Evolutionary conservation across 2,797 vertebrate species (phyloP), one percentile per base, ranked within the genome.

Genomic region (Podargus strigoides): DNA sequence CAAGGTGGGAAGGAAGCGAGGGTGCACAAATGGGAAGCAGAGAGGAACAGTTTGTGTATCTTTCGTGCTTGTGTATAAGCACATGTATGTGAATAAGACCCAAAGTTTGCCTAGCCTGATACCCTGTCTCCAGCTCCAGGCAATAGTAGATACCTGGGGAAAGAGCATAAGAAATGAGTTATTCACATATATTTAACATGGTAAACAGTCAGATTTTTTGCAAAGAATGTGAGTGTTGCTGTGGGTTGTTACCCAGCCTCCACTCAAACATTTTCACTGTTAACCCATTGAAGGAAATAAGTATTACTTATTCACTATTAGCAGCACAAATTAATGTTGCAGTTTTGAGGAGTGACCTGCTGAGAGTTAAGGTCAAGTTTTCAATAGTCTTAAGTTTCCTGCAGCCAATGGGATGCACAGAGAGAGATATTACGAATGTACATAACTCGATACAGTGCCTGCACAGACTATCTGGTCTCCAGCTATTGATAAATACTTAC

Each of bases 51-150:
- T 63, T 73, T 74, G 42, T 84, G n/a, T 39, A 18, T 34, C 24
- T 66, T 37, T 41, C 37, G 60, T 46, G 37, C 32, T 49, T 70
- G 36, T 39, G 34, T 20, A 23, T 30, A 67, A 55, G 47, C 36
- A 59, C 21, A 4, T 0, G 0, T 16, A 28, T 0, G 1, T 46
- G 36, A 63, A 19, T 50, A 49, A 63, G 26, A 56, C 22, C n/a
- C 41, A 50, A 84, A 55, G 37, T 68, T 56, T 79, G 27, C 13
- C 53, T 39, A 50, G 60, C 32, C 19, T 34, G 32, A 28, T 24
- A 52, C 10, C 41, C 28, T 66, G 18, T 36, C 42, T 50, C 19
- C 62, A 46, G 55, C 39, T 79, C 37, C 52, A 30, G 42, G n/a
- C 34, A 52, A 17, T 2, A 58, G 53, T 8, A 23, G 55, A 56